Evolutionary conservation across 2,888 invertebrate species (phyloP).

Genomic region (Pasiphila rectangulata): DNA sequence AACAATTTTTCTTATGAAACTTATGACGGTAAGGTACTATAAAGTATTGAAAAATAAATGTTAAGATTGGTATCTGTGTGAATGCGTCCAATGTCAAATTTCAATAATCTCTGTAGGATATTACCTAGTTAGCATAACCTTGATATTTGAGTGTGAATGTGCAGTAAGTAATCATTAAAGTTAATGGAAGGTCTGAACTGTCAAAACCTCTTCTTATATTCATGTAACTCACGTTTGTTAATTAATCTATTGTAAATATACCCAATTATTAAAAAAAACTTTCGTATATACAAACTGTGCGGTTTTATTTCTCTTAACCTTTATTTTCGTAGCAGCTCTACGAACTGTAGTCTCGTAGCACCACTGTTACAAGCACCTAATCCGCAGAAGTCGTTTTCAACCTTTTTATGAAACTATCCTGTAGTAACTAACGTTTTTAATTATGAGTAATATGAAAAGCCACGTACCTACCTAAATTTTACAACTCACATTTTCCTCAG

Average conservation of each 20-base stretch:
- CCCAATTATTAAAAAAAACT: conserved; percentile 78
- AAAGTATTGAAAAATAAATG: not conserved
- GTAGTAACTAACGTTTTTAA: no score
- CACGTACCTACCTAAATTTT: no score
- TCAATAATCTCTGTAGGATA: conserved; percentile 48
- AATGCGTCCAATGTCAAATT: conserved; percentile 35
- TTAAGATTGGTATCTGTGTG: not conserved
- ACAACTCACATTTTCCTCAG: no score
- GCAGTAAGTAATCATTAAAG: conserved; percentile 38
- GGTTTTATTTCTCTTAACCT: conserved; percentile 45
- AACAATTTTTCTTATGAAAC: no score
- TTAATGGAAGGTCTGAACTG: conserved; percentile 40
- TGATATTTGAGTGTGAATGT: conserved; percentile 62
- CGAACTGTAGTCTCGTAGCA: not conserved
- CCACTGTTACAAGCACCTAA: not conserved
- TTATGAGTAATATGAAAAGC: no score
- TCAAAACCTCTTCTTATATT: conserved; percentile 59
- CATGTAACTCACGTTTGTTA: conserved; percentile 79
- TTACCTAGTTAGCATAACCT: conserved; percentile 43
- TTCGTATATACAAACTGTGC: conserved; percentile 65
- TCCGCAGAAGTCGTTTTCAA: not conserved
- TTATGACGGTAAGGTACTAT: no score
- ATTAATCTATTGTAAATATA: conserved; percentile 79
- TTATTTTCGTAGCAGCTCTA: conserved; percentile 3
- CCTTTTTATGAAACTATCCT: no score